Evolutionary conservation across 2,113 vertebrate species (phyloP), one percentile per base, ranked within the genome.

Genomic region (Loxodonta africana): DNA sequence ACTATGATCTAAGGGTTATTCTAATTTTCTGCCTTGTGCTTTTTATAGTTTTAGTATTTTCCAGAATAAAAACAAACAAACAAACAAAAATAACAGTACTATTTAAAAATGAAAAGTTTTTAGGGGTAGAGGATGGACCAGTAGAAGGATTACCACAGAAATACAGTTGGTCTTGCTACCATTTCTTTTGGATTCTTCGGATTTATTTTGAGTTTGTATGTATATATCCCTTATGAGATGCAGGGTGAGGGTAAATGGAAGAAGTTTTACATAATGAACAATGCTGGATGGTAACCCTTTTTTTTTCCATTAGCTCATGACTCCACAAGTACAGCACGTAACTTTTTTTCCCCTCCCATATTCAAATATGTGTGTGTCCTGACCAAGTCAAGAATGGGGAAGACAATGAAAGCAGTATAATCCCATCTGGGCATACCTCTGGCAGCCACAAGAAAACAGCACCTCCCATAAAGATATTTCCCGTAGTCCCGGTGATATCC

Each of bases 361-460:
- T 90, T 83, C n/a, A 83, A 11, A 44, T 11, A 83, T 14, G 1
- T 80, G 6, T 51, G 28, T 53, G 46, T 33, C 28, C 46, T 80
- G 10, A 30, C 48, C 77, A 20, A 23, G 46, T 23, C 12, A 62
- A 33, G 74, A 69, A 71, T 1, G n/a, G 17, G 41, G 30, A 67
- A 80, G 65, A 15, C 30, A 30, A 8, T 1, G 28, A 30, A 18
- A 67, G 11, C 4, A 25, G 4, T 2, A 1, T 41, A 26, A 57
- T 11, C 11, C 62, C 62, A 4, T 2, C 0, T 2, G 46, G 44
- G 6, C 26, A 30, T 30, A 80, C 3, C 46, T 30, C 46, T 30
- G 5, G 25, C 21, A 73, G 60, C 6, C 48, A 63, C 3, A 30
- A 23, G 21, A 7, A 37, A 17, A 15, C 0, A 2, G 1, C 14